These are phyloP conservation scores for Mesocricetus auratus DNA, from an alignment of 2,113 vertebrate species.

Conservation along the genomic window DNA sequence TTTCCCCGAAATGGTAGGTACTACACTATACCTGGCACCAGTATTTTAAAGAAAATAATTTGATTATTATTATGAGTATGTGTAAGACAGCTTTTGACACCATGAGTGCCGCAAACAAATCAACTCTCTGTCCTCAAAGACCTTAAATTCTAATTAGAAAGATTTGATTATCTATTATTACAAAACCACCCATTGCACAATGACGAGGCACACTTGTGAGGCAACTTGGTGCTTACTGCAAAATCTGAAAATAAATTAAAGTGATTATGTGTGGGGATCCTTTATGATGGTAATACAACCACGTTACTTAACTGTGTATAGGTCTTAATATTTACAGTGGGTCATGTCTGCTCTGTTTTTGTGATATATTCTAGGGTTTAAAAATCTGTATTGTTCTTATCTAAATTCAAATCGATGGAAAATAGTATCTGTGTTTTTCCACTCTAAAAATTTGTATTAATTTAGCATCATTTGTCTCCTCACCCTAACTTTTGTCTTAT, in stretches of 20 bases:
- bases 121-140: neutral
- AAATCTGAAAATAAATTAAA: neutral
- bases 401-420: neutral
- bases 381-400: neutral
- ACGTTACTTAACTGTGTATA: rapidly evolving
- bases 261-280: neutral
- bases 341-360: neutral
- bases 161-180: neutral
- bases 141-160: neutral
- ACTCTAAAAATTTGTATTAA: neutral
- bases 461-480: neutral
- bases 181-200: too few species aligned
- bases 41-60: neutral
- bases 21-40: neutral
- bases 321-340: neutral
- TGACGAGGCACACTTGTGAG: rapidly evolving
- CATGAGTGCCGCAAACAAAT: neutral
- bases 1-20: constrained; percentile 15
- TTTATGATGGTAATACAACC: neutral
- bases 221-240: neutral
- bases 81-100: neutral
- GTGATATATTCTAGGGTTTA: neutral
- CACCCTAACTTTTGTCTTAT: neutral
- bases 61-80: neutral
- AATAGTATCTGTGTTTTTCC: neutral